phyloP scores from a whole-genome alignment of 1,140 invertebrate genomes.

The Drosophila varians region DNA sequence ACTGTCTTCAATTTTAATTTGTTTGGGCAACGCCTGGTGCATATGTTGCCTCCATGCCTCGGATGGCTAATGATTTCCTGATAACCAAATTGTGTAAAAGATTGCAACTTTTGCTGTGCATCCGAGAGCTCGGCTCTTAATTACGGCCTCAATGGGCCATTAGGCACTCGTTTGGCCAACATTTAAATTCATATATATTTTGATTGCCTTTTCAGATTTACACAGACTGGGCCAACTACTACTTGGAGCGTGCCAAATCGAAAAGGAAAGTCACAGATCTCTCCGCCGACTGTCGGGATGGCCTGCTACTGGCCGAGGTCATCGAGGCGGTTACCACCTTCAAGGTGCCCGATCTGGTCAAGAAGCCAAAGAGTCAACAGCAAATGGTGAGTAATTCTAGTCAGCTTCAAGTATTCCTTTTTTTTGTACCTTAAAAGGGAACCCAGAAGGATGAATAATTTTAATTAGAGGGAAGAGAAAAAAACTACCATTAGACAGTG shows the following conservation, averaged over 20 bases:
- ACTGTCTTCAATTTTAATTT: slow-evolving; percentile 70
- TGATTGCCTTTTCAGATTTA: slow-evolving; percentile 90
- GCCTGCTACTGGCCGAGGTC: slow-evolving; percentile 94
- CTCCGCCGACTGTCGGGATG: slow-evolving; percentile 95
- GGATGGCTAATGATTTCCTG: slow-evolving; percentile 77
- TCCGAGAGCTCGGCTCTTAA: slow-evolving; percentile 37
- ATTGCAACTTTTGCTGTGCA: slow-evolving; percentile 40
- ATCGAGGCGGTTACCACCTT: slow-evolving; percentile 97
- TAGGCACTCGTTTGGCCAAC: slow-evolving; percentile 36
- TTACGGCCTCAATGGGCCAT: slow-evolving; percentile 56
- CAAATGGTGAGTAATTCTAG: slow-evolving; percentile 93
- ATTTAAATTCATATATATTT: slow-evolving; percentile 23
- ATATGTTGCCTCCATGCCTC: slow-evolving; percentile 49
- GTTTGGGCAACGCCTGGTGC: slow-evolving; percentile 65
- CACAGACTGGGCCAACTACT: slow-evolving; percentile 99
- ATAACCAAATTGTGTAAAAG: slow-evolving; percentile 52
- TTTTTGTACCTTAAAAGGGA: not conserved
- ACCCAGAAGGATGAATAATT: slow-evolving; percentile 12
- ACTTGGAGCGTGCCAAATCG: slow-evolving; percentile 94
- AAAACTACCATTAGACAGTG: slow-evolving; percentile 1
- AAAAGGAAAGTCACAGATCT: slow-evolving; percentile 93
- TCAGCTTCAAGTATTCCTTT: not conserved
- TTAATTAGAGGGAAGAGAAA: slow-evolving; percentile 1
- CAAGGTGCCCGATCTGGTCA: slow-evolving; percentile 93
- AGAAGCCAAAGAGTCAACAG: slow-evolving; percentile 93